phyloP scores from a whole-genome alignment of 1,140 invertebrate species.

The Drosophila ficusphila region DNA sequence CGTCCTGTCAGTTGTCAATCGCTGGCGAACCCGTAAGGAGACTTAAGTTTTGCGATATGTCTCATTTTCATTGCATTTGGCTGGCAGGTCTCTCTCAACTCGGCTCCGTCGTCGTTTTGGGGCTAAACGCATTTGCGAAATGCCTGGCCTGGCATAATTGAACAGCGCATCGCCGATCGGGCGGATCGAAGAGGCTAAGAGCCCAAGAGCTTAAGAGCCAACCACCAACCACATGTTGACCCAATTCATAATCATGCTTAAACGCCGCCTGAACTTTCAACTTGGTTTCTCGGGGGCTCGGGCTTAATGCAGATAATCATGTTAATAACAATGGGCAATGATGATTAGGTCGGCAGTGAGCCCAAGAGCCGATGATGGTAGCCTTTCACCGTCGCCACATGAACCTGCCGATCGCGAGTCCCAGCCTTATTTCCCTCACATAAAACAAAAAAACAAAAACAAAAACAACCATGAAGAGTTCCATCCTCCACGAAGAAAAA shows the following conservation, averaged over 20 bases:
- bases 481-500: constrained; percentile 16
- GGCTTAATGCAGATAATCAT: constrained; percentile 81
- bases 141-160: constrained; percentile 59
- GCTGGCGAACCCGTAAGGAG: constrained; percentile 36
- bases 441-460: too few relatives aligned
- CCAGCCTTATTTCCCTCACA: constrained; percentile 10
- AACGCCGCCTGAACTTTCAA: constrained; percentile 81
- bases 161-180: constrained; percentile 34
- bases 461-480: constrained; percentile 5
- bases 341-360: constrained; percentile 68
- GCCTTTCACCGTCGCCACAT: constrained; percentile 76
- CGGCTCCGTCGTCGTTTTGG: constrained; percentile 17
- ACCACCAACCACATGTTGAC: constrained; percentile 65
- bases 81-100: constrained; percentile 52
- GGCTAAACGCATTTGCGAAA: constrained; percentile 58
- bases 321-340: constrained; percentile 82
- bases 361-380: constrained; percentile 68
- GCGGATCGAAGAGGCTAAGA: not conserved
- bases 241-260: constrained; percentile 83
- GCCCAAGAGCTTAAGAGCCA: not conserved
- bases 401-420: constrained; percentile 63
- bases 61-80: constrained; percentile 78
- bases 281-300: constrained; percentile 66
- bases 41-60: constrained; percentile 74
- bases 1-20: constrained; percentile 79